Evolutionary conservation across 2,113 vertebrate species (phyloP).

Genomic region (Sinosuthora webbiana): DNA sequence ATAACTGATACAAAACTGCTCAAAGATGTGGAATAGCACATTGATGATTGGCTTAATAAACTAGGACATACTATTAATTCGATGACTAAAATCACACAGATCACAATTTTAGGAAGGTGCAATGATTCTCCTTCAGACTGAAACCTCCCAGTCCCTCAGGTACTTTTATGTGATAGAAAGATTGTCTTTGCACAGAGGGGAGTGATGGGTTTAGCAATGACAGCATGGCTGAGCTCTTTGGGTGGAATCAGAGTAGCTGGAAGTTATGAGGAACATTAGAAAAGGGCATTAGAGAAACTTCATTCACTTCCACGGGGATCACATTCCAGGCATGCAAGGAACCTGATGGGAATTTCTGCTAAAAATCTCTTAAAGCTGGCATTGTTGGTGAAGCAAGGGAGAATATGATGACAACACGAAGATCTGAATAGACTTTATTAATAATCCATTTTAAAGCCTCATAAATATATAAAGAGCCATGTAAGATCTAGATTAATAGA

Average conservation of each 20-base stretch:
- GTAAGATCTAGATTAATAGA: slow-evolving; percentile 18
- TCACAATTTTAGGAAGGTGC: neutral
- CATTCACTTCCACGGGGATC: neutral
- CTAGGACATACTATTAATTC: neutral
- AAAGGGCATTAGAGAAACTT: neutral
- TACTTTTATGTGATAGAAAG: neutral
- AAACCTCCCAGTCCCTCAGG: neutral
- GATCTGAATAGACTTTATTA: slow-evolving; percentile 26
- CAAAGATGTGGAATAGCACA: neutral
- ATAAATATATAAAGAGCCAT: neutral
- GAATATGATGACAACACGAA: neutral
- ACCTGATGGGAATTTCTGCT: neutral
- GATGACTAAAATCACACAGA: neutral
- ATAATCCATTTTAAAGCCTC: slow-evolving; percentile 35
- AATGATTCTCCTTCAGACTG: neutral
- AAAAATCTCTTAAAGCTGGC: neutral
- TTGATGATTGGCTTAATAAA: neutral
- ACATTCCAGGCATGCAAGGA: neutral
- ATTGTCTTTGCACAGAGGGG: neutral
- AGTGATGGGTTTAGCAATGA: neutral
- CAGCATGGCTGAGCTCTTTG: neutral
- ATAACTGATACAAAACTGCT: neutral
- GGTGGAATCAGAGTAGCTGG: neutral
- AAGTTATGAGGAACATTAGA: neutral
- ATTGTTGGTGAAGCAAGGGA: neutral